These are phyloP conservation scores for Pantherophis alleghaniensis DNA, from an alignment of 2,797 vertebrate genomes.

Conservation along the genomic window DNA sequence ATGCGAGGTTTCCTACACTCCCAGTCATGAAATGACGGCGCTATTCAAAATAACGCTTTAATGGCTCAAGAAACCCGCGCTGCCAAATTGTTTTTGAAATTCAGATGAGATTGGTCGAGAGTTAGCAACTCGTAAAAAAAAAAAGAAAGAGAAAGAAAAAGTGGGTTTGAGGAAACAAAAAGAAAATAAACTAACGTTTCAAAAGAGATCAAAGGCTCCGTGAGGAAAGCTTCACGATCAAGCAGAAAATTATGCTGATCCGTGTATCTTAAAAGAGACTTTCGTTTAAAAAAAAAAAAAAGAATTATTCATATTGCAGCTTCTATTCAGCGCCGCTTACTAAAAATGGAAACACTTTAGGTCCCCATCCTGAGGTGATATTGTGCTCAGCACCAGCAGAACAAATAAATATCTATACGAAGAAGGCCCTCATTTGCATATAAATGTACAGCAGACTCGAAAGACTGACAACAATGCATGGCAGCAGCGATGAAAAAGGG, in stretches of 20 bases:
- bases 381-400: not conserved
- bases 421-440: not conserved
- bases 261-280: constrained; percentile 13
- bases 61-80: constrained; percentile 16
- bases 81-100: constrained; percentile 32
- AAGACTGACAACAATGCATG: no score
- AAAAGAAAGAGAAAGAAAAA: not conserved
- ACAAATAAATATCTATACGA: not conserved
- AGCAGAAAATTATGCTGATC: constrained; percentile 20
- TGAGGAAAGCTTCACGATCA: not conserved
- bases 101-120: not conserved
- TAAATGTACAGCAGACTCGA: not conserved
- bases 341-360: constrained; percentile 15
- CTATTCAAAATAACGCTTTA: constrained; percentile 32
- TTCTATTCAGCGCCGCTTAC: not conserved
- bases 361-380: constrained; percentile 6
- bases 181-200: not conserved
- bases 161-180: constrained; percentile 17
- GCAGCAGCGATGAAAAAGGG: no score
- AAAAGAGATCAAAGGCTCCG: constrained; percentile 8
- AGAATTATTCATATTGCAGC: not conserved
- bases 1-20: not conserved
- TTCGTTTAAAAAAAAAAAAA: constrained; percentile 27
- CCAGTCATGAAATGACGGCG: constrained; percentile 26
- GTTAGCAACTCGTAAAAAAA: constrained; percentile 12